Base-by-base conservation (phyloP, 2,888 invertebrate species). In the Phoenoteleia sp. region DNA sequence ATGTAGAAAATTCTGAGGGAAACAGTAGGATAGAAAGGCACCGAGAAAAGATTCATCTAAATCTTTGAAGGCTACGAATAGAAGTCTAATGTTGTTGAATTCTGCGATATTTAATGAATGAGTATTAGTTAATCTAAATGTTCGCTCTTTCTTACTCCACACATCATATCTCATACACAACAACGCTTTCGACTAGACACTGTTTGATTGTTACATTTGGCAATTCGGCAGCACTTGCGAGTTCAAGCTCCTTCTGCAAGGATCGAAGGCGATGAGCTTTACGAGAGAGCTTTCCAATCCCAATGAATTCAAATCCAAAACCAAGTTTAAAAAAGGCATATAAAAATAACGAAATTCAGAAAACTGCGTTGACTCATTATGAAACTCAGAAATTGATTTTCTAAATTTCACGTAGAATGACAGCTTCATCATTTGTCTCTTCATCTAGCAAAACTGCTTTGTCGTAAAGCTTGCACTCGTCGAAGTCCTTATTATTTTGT, bases 171-270 rank as follows among this genome's bases (percentile, higher is more conserved):
- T 49, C 66, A 56, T 33, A 47, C 52, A 56, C 71, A 69, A 66
- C 80, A 69, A 80, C 36, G 19, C 29, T 72, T 85, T 88, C 79
- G 85, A 88, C 86, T 89, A 90, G 88, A 91, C 88, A 90, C 88
- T 89, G 87, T 91, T 91, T 90, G 91, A 91, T 91, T 91, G 90
- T 91, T 91, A 90, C 88, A 91, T 91, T 91, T 91, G 90, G 91
- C 91, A 91, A 90, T 91, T 90, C 90, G 91, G 91, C 90, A 92
- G 90, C 91, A 89, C 88, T 90, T 90, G 85, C 89, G 86, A 90
- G 87, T 91, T 91, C 89, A 91, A 91, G 90, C 89, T 89, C 90
- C 88, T 89, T 89, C 58, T 84, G 69, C 69, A 71, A 80, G 84
- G 76, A 66, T 71, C 84, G 36, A 66, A 58, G 39, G 17, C 64